These are phyloP conservation scores for Fukomys damarensis DNA, from an alignment of 2,113 vertebrate species.

Conservation along the genomic window DNA sequence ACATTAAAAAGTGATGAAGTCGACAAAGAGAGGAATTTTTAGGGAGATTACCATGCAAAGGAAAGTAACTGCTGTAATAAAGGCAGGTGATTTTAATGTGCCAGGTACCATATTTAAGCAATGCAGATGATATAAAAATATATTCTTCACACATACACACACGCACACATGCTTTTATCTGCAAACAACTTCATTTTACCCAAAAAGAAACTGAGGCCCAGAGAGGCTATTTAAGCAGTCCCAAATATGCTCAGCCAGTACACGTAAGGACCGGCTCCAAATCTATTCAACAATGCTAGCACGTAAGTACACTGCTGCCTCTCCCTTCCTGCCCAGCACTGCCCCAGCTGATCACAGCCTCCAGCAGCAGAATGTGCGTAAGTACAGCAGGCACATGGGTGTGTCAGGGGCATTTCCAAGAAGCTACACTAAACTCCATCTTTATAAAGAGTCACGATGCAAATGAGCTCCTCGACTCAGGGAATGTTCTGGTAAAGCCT, in stretches of 20 bases:
- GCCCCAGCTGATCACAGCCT: fast-evolving
- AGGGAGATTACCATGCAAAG: background rate
- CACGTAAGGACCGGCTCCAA: background rate
- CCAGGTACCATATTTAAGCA: background rate
- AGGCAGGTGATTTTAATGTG: background rate
- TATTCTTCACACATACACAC: too few relatives aligned
- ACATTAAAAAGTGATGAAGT: background rate
- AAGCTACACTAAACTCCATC: background rate
- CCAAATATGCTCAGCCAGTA: background rate
- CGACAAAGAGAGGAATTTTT: background rate
- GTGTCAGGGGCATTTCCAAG: background rate
- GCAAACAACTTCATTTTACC: background rate
- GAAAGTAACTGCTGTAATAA: background rate
- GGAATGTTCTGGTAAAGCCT: conserved; percentile 3
- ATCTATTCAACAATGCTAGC: background rate
- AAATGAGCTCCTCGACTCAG: conserved; percentile 41
- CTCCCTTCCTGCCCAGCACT: background rate
- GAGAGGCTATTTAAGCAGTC: background rate
- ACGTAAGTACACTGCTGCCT: background rate
- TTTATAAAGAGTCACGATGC: background rate
- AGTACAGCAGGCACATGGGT: background rate
- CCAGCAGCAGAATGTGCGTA: background rate
- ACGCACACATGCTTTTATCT: background rate
- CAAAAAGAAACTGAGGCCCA: background rate
- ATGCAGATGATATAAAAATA: background rate